Evolutionary conservation across 2,113 vertebrate species (phyloP).

Genomic region (Gallinago undulata): DNA sequence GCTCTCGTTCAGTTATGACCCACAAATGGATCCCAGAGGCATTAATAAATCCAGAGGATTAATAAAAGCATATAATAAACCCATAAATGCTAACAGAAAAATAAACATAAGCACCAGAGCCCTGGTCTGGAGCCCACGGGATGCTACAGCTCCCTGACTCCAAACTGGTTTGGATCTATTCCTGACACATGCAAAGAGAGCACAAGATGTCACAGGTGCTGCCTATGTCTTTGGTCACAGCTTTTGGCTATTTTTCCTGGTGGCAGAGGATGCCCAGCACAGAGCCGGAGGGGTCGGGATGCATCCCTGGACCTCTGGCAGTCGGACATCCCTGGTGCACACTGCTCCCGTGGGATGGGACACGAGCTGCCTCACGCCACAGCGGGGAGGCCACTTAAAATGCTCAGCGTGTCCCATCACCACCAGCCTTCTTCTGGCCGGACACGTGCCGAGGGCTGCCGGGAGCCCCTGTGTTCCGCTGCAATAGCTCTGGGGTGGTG

Average conservation of each 20-base stretch:
- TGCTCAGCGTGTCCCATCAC: background rate
- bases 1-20: background rate
- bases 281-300: background rate
- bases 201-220: accelerated
- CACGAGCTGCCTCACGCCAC: background rate
- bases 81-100: background rate
- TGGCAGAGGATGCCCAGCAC: background rate
- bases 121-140: background rate
- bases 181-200: background rate
- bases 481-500: background rate
- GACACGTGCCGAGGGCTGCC: background rate
- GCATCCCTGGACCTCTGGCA: background rate
- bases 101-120: background rate
- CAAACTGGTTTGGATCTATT: background rate
- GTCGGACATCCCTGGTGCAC: accelerated
- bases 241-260: background rate
- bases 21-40: background rate
- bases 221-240: background rate
- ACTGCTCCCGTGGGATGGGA: background rate
- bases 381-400: background rate
- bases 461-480: background rate
- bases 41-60: background rate
- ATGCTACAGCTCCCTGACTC: background rate
- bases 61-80: background rate
- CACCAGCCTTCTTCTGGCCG: background rate